Conservation (phyloP, 2,888 invertebrate species). For the Colletes collaris region DNA sequence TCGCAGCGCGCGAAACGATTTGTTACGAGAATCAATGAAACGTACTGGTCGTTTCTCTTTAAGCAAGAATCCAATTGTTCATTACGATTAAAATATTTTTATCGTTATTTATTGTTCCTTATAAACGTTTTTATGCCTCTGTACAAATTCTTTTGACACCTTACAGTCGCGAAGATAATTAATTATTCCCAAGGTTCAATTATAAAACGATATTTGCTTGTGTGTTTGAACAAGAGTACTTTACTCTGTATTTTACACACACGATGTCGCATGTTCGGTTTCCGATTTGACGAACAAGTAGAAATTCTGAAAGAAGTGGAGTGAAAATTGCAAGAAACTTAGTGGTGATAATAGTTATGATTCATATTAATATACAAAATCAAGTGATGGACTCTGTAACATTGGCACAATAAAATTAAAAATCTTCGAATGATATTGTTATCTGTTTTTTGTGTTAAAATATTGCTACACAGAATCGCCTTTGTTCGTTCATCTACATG, state of each 20-base stretch:
- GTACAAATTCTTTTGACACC: background rate
- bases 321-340: background rate
- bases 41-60: background rate
- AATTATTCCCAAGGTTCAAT: background rate
- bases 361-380: slow-evolving; percentile 2
- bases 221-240: background rate
- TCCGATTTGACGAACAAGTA: slow-evolving; percentile 12
- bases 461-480: background rate
- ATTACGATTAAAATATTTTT: background rate
- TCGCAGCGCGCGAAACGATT: slow-evolving; percentile 45
- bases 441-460: slow-evolving; percentile 18
- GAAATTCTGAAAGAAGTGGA: slow-evolving; percentile 6
- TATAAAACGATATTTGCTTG: background rate
- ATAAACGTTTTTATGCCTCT: background rate
- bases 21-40: slow-evolving; percentile 37
- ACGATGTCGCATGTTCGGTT: background rate
- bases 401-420: background rate
- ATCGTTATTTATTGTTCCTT: background rate
- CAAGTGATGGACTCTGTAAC: background rate
- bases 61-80: slow-evolving; percentile 1
- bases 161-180: background rate
- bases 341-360: slow-evolving; percentile 21
- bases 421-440: slow-evolving; percentile 10
- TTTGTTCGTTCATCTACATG: background rate
- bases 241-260: background rate